Base-by-base conservation (phyloP, 2,888 invertebrate species). In the Scaptomyza polygonia region DNA sequence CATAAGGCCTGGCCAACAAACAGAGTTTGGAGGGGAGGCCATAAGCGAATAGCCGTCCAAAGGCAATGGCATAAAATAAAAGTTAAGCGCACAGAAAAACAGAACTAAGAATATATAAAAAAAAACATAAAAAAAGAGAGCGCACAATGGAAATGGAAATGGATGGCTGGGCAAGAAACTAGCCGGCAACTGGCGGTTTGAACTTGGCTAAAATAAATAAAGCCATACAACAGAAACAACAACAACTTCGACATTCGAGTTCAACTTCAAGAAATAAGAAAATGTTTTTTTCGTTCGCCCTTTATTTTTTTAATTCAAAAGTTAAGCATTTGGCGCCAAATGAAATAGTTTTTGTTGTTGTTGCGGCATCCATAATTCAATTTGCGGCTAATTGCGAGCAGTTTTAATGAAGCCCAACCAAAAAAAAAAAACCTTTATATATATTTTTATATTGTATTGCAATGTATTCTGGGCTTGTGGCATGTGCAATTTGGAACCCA, bases 151-250 rank as follows among this genome's bases (percentile, higher is more conserved):
- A 48, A 77, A 75, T 75, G 65, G 79, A 71, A 84, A 80, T 77
- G 84, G 68, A 79, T 39, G 39, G 39, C 32, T 62, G 67, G 49
- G 42, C 48, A 49, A 63, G 56, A 56, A 58, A 55, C 67, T 63
- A 69, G 56, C 67, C 55, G 67, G 56, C 67, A 54, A 66, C 59
- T 67, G 67, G 61, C 67, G 70, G 70, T 77, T 82, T 84, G 84
- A 84, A 84, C 84, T 84, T 84, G 84, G 78, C 82, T 77, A 77
- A 84, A 77, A 81, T 79, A 86, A 84, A 81, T 84, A 84, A 86
- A 83, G 83, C 83, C 82, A 83, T 83, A 83, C 77, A 84, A 80
- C 49, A 58, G 40, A 59, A 54, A 43, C 68, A 52, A 62, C 75
- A 68, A 43, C 69, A 40, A 34, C 58, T 67, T 43, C 36, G 44